A percentile compares a stretch with the other conserved stretches of the same genome.
phyloP scores from a whole-genome alignment of 2,888 invertebrate species.

The Lepeophtheirus nordmannii region DNA sequence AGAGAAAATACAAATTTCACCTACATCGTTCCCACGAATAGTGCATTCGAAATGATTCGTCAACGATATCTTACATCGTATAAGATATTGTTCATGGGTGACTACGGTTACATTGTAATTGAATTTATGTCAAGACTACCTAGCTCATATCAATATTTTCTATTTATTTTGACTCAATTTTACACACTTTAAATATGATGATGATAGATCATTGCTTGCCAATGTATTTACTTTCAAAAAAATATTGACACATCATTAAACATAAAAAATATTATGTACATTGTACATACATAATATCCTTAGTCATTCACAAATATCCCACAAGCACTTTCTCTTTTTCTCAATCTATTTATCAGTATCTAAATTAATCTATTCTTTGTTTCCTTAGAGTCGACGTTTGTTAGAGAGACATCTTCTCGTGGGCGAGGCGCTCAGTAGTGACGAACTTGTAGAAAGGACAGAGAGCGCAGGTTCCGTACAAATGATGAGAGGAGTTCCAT shows the following conservation, averaged over 20 bases:
- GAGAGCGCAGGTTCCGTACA: neutral
- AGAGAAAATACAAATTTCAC: conserved; percentile 64
- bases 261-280: too few species aligned
- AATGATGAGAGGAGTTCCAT: conserved; percentile 13
- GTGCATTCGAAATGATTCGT: conserved; percentile 67
- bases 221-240: too few species aligned
- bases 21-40: conserved; percentile 76
- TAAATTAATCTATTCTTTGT: neutral
- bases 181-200: too few species aligned
- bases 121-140: neutral
- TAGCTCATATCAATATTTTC: too few species aligned
- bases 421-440: conserved; percentile 61
- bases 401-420: conserved; percentile 75
- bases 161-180: too few species aligned
- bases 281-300: neutral
- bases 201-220: too few species aligned
- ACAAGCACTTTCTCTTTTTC: conserved; percentile 1
- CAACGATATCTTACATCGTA: conserved; percentile 59
- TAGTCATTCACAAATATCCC: neutral
- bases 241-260: too few species aligned
- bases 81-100: conserved; percentile 66
- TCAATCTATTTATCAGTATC: neutral
- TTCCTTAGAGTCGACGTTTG: conserved; percentile 32
- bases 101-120: conserved; percentile 59
- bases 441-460: conserved; percentile 45